Evolutionary conservation across 2,797 vertebrate species (phyloP), one percentile per base, ranked within the genome.

Genomic region (Falco biarmicus): DNA sequence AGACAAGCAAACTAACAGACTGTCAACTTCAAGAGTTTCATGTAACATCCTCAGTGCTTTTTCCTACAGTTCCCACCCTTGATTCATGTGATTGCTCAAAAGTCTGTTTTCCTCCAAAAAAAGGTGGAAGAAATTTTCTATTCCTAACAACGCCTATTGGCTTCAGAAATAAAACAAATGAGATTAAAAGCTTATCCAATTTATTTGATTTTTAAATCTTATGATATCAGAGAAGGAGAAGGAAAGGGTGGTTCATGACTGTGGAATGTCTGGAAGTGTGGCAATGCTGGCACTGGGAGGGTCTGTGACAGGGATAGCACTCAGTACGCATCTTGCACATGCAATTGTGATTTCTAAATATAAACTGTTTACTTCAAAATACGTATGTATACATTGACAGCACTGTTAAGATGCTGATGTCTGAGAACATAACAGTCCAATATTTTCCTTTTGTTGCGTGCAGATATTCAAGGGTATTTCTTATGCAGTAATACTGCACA

Each of bases 291-390:
- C 10, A 1, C 3, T 75, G 57, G 78, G 78, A 92, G 31, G 47
- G 43, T 63, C 63, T 48, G 51, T 54, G 59, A 32, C 76, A 94
- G 32, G 6, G 45, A 71, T 84, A 86, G 29, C 29, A 15, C 37
- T 19, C 59, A 60, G 69, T n/a, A 83, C 2, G 3, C 34, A 69
- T 87, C 82, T 69, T 87, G 75, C 34, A 48, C 34, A 24, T 54
- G 57, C 43, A 87, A 84, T 78, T 78, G 61, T 54, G 65, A 83
- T 84, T 94, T 93, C 92, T 93, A 94, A 79, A 92, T 51, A 89
- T 93, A 89, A 89, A 75, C 21, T 53, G 14, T 50, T 64, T 56
- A 76, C 56, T 94, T 80, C 64, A 71, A 89, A 87, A 80, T 65
- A 74, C 8, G 34, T 57, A 60, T 74, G 31, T 43, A 29, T 24